phyloP scores from a whole-genome alignment of 1,140 invertebrate species.

The Brachionus angularis region DNA sequence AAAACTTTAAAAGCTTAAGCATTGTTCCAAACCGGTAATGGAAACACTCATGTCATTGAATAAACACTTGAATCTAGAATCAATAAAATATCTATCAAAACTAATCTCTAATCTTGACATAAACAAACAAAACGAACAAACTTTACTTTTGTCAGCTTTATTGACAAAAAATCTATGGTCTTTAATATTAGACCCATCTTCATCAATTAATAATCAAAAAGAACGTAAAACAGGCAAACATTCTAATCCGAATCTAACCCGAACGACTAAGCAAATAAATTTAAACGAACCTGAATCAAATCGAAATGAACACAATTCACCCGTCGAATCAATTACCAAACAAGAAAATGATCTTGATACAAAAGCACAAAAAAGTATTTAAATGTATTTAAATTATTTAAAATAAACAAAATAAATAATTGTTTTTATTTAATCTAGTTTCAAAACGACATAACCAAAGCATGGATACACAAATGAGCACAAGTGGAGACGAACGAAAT shows the following conservation, averaged over 20 bases:
- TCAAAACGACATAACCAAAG: too few species aligned
- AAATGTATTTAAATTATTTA: too few species aligned
- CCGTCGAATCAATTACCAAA: too few species aligned
- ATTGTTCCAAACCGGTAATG: conserved; percentile 85
- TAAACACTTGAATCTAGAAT: conserved; percentile 78
- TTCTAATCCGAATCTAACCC: neutral
- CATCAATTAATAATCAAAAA: neutral
- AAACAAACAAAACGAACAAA: conserved; percentile 83
- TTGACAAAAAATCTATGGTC: conserved; percentile 84
- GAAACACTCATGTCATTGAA: conserved; percentile 81
- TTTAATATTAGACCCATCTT: conserved; percentile 61
- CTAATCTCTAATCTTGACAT: conserved; percentile 76
- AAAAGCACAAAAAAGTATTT: too few species aligned
- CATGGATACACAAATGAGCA: too few species aligned
- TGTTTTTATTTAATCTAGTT: too few species aligned
- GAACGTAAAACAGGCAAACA: neutral
- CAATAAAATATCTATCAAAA: conserved; percentile 78
- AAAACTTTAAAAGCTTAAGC: conserved; percentile 78
- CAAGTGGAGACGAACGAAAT: neutral
- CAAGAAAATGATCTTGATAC: too few species aligned
- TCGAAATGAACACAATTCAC: too few species aligned
- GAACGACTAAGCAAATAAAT: too few species aligned
- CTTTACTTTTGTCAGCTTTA: conserved; percentile 78
- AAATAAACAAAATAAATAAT: too few species aligned
- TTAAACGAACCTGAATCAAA: too few species aligned